Percentiles rank a stretch among this genome's conserved stretches.
Conservation (phyloP, 2,113 vertebrate genomes). For the Ailurus styani region DNA sequence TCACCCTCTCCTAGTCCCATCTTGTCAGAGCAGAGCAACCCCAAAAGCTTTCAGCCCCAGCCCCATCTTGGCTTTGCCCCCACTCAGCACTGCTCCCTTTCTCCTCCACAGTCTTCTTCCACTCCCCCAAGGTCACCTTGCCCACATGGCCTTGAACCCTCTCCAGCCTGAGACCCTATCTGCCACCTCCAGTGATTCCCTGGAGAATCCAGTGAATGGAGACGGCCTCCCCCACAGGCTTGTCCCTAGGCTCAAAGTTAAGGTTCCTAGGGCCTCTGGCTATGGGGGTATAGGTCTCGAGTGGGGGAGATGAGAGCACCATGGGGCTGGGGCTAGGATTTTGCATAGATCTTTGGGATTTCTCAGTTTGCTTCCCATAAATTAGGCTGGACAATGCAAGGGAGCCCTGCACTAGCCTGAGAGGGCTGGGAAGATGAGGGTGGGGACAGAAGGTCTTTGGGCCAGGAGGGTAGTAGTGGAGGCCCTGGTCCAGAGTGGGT, state of each 20-base stretch:
- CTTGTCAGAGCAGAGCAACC: background rate
- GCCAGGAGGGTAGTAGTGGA: background rate
- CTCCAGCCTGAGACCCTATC: background rate
- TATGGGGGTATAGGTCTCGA: background rate
- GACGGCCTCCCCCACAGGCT: background rate
- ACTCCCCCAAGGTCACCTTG: background rate
- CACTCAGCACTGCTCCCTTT: background rate
- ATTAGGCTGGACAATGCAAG: background rate
- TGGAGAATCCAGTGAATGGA: background rate
- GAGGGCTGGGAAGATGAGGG: background rate
- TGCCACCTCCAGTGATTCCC: background rate
- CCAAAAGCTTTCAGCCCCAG: background rate
- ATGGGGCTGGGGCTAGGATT: background rate
- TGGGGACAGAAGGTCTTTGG: background rate
- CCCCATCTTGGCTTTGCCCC: background rate
- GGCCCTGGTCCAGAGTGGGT: background rate
- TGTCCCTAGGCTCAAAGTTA: background rate
- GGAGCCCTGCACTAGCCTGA: background rate
- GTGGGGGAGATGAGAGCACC: background rate
- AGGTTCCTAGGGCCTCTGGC: background rate
- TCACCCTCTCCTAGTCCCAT: background rate
- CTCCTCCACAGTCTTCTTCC: background rate
- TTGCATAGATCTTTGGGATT: slow-evolving; percentile 40
- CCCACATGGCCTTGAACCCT: background rate
- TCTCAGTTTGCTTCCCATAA: background rate